A percentile compares a stretch with the other conserved stretches of the same genome.
Evolutionary conservation across 2,113 vertebrate species (phyloP).

Genomic region (Pseudorhombus dupliciocellatus): DNA sequence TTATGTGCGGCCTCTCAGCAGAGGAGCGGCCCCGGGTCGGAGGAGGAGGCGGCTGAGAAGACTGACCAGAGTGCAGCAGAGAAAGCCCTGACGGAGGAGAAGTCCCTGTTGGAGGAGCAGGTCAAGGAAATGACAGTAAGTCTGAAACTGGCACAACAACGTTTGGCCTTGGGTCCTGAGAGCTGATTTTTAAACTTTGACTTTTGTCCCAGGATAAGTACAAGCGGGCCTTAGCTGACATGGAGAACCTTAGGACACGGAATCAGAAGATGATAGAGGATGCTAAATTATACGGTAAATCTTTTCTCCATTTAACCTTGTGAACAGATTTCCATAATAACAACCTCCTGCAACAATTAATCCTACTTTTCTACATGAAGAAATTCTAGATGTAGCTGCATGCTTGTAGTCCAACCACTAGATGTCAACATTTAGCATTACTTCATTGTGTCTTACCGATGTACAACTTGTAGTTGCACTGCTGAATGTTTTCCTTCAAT

Average conservation of each 20-base stretch:
- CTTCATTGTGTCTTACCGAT: not conserved
- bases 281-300: conserved; percentile 91
- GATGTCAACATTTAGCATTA: not conserved
- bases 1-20: conserved; percentile 90
- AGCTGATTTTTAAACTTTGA: not conserved
- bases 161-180: too few relatives aligned
- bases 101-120: conserved; percentile 89
- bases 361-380: too few relatives aligned
- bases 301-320: not conserved
- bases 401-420: not conserved
- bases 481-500: not conserved
- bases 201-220: conserved; percentile 88
- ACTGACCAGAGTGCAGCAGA: conserved; percentile 77
- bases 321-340: not conserved
- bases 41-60: conserved; percentile 85
- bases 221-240: conserved; percentile 93
- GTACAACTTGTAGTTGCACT: not conserved
- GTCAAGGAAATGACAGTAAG: conserved; percentile 90
- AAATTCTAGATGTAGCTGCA: not conserved
- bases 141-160: not conserved
- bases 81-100: conserved; percentile 85
- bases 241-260: conserved; percentile 92
- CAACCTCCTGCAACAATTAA: not conserved
- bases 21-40: conserved; percentile 84
- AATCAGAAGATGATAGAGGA: conserved; percentile 94